A percentile compares a stretch with the other conserved stretches of the same genome.
These are phyloP conservation scores for Channa striata DNA, from an alignment of 2,797 vertebrate genomes.

Conservation along the genomic window DNA sequence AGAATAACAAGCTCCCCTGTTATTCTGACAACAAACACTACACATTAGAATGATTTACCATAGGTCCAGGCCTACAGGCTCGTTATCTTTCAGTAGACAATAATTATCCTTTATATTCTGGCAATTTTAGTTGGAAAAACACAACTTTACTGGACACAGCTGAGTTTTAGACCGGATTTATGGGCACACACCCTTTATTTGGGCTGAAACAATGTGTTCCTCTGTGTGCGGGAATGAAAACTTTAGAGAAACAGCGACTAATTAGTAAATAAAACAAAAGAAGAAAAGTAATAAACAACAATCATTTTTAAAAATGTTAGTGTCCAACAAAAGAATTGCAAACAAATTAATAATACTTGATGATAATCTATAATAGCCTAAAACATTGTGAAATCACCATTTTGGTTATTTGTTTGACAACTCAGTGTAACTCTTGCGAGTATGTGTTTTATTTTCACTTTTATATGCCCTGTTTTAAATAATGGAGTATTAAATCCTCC, in stretches of 20 bases:
- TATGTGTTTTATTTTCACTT: slow-evolving; percentile 63
- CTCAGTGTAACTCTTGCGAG: slow-evolving; percentile 25
- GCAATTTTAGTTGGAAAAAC: neutral
- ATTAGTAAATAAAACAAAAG: neutral
- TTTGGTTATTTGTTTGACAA: slow-evolving; percentile 12
- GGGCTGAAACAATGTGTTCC: neutral
- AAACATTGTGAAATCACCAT: slow-evolving; percentile 13
- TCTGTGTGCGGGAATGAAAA: slow-evolving; percentile 4
- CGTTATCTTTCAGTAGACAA: slow-evolving; percentile 26
- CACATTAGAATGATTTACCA: slow-evolving; percentile 22
- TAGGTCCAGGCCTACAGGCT: slow-evolving; percentile 2
- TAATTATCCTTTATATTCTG: slow-evolving; percentile 5
- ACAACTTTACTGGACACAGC: slow-evolving; percentile 4
- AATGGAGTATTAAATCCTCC: slow-evolving; percentile 67
- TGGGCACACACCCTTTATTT: neutral
- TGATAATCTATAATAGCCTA: neutral
- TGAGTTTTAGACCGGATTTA: slow-evolving; percentile 7
- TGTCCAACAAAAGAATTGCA: neutral
- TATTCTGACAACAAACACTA: neutral
- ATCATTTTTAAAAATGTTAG: slow-evolving; percentile 10
- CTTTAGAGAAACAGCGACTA: neutral
- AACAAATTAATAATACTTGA: neutral
- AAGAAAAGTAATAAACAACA: neutral
- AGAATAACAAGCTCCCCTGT: slow-evolving; percentile 3
- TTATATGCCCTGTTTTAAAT: slow-evolving; percentile 67